Base-by-base conservation (phyloP, 2,888 invertebrate genomes). In the Ecdyonurus torrentis region DNA sequence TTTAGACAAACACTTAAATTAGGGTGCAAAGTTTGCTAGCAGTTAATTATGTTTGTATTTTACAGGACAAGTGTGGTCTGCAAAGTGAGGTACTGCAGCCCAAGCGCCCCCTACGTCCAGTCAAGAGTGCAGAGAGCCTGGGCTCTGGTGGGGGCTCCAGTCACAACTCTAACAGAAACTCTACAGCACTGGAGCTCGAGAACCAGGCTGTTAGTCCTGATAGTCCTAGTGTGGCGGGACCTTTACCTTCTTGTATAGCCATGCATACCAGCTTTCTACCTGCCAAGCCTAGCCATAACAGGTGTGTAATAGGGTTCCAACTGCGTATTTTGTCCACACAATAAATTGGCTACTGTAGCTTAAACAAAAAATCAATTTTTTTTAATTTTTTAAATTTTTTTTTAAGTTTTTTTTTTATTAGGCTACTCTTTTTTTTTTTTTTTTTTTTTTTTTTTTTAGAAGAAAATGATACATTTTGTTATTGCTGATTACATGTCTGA, bases 51-150 rank as follows among this genome's bases (percentile, higher is more conserved):
- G n/a, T n/a, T n/a, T 37, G 37, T 10, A 37, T 37, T 63, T 68
- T 69, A 55, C 64, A 75, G 75, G 76, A 75, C 65, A 76, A 74
- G 67, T 73, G 73, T 10, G 71, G 75, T 24, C 74, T 75, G 2
- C 76, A 76, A 68, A 70, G 72, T 1, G 75, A 76, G 63, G 25
- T 67, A 19, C 65, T 75, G 61, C 71, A 72, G 2, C 75, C 75
- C 53, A 74, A 74, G 66, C 72, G 79, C 61, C 78, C 80, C 64
- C 71, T 84, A 66, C 76, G 86, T 61, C 81, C 85, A 1, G 85
- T 86, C 10, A 86, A 86, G 72, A 85, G 86, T 65, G 86, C 85
- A 3, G 86, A 87, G 70, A 83, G 83, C 69, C 74, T 87, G 60
- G 77, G 78, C 18, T 78, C 78, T 2, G 75, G 75, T 23, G 70